Evolutionary conservation across 2,113 vertebrate genomes (phyloP).

Genomic region (Gobius niger): DNA sequence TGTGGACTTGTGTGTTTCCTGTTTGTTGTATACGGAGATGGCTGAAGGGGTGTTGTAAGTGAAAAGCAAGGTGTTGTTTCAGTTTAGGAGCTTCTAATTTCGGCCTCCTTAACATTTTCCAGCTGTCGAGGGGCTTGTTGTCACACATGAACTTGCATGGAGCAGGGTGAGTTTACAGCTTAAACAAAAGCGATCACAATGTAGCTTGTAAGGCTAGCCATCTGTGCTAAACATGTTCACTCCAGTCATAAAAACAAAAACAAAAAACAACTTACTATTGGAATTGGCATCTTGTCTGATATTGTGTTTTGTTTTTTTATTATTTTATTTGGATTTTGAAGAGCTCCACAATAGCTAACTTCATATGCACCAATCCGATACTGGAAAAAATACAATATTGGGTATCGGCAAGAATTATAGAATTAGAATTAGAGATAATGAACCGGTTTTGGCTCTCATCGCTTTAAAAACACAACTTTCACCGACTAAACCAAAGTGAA

Average conservation of each 20-base stretch:
- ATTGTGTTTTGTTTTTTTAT: no score
- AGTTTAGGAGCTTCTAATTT: slow-evolving; percentile 5
- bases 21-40: background rate
- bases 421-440: no score
- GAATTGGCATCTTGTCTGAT: no score
- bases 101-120: background rate
- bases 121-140: slow-evolving; percentile 15
- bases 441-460: no score
- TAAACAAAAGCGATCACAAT: slow-evolving; percentile 30
- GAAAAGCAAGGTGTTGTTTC: slow-evolving; percentile 26
- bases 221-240: background rate
- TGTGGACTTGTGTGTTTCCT: slow-evolving; percentile 23
- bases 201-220: background rate
- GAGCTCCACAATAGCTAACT: no score
- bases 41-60: slow-evolving; percentile 1
- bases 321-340: no score
- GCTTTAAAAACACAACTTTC: no score
- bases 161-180: slow-evolving; percentile 21
- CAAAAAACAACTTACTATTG: no score
- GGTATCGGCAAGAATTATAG: no score
- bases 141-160: slow-evolving; percentile 13
- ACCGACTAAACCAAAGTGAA: no score
- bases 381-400: no score
- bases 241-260: background rate
- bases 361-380: no score